Conservation (phyloP, 53 echinoderm and acorn worm species). For the Paracentrotus lividus region DNA sequence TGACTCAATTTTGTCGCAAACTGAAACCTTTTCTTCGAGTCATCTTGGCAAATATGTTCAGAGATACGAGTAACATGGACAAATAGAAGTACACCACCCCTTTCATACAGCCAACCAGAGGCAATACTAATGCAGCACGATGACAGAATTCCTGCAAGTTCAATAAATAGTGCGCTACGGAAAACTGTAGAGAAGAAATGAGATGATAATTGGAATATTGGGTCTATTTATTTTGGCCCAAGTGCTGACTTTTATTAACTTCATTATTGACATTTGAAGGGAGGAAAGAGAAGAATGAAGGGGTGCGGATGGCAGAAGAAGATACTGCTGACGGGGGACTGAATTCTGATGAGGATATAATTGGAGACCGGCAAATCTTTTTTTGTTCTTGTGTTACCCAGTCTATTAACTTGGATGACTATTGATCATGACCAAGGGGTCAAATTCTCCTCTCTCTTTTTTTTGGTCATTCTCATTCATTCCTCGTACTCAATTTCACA, state of each 20-base stretch:
- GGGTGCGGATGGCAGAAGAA: neutral
- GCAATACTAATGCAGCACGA: neutral
- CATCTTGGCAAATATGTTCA: slow-evolving; percentile 56
- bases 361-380: slow-evolving; percentile 34
- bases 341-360: slow-evolving; percentile 68
- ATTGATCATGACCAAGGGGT: slow-evolving; percentile 56
- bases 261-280: slow-evolving; percentile 58
- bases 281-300: neutral
- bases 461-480: slow-evolving; percentile 8
- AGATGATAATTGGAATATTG: slow-evolving; percentile 71
- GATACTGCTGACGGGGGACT: slow-evolving; percentile 41
- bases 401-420: slow-evolving; percentile 52
- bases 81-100: slow-evolving; percentile 59
- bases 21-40: slow-evolving; percentile 49
- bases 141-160: slow-evolving; percentile 40
- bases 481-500: neutral
- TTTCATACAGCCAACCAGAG: slow-evolving; percentile 8
- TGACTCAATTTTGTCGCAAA: slow-evolving; percentile 49
- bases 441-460: neutral
- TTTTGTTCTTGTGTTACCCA: slow-evolving; percentile 29
- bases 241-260: slow-evolving; percentile 71
- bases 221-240: slow-evolving; percentile 72
- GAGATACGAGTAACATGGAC: slow-evolving; percentile 61
- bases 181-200: slow-evolving; percentile 53
- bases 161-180: slow-evolving; percentile 60